These are phyloP conservation scores for Azemiops feae DNA, from an alignment of 2,113 vertebrate species.

Conservation along the genomic window DNA sequence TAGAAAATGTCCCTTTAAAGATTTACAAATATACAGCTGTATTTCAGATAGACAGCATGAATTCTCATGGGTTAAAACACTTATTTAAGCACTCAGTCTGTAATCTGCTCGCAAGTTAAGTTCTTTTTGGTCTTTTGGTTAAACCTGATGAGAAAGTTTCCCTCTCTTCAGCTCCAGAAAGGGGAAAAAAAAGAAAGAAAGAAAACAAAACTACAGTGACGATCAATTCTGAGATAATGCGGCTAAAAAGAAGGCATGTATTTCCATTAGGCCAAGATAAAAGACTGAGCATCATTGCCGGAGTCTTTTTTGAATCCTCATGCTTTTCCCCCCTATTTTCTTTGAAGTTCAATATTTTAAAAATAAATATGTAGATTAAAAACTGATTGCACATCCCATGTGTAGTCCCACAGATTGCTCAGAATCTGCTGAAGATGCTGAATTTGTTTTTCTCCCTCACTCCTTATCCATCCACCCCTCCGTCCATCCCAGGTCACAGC, in stretches of 20 bases:
- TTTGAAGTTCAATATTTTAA: neutral
- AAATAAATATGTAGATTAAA: neutral
- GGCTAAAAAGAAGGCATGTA: neutral
- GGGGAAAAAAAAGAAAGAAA: neutral
- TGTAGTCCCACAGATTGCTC: too few species aligned
- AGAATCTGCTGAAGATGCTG: neutral
- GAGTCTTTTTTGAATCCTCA: neutral
- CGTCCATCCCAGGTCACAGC: neutral
- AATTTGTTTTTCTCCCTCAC: neutral
- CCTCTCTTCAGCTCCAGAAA: neutral
- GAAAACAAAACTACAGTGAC: neutral
- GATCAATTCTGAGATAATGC: neutral
- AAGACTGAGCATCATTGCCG: neutral
- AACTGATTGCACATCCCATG: too few species aligned
- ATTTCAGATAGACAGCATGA: constrained; percentile 9
- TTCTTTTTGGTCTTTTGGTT: neutral
- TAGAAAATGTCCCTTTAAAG: constrained; percentile 10
- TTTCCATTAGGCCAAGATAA: neutral
- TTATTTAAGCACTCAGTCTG: neutral
- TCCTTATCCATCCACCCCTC: neutral
- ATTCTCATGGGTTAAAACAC: constrained; percentile 10
- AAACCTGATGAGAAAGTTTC: neutral
- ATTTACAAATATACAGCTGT: neutral
- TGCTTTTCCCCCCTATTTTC: neutral
- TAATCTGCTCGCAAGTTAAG: neutral